These are phyloP conservation scores for Charaxes varanes DNA, from an alignment of 1,140 invertebrate genomes.

Conservation along the genomic window DNA sequence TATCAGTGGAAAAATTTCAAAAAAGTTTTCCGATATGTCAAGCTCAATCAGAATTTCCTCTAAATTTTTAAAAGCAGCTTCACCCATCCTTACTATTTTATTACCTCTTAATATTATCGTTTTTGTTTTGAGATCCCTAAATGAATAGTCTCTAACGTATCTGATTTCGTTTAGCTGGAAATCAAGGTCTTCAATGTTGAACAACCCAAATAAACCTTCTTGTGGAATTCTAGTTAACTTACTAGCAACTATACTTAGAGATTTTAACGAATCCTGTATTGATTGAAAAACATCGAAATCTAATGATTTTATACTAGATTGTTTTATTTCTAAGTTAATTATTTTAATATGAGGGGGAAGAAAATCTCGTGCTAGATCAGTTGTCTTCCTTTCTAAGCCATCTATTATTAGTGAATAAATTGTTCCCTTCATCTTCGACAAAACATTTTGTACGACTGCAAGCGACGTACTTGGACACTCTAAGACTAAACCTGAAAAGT, in stretches of 20 bases:
- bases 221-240: slow-evolving; percentile 87
- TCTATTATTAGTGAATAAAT: slow-evolving; percentile 92
- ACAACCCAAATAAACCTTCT: slow-evolving; percentile 82
- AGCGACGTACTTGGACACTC: slow-evolving; percentile 90
- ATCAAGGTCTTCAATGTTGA: slow-evolving; percentile 83
- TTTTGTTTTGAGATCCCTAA: slow-evolving; percentile 85
- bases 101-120: slow-evolving; percentile 92
- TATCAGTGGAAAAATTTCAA: slow-evolving; percentile 86
- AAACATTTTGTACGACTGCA: slow-evolving; percentile 73
- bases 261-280: slow-evolving; percentile 82
- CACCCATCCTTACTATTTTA: slow-evolving; percentile 84
- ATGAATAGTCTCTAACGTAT: slow-evolving; percentile 87
- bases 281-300: slow-evolving; percentile 82
- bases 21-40: slow-evolving; percentile 89
- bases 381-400: slow-evolving; percentile 85
- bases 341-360: slow-evolving; percentile 81
- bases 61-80: slow-evolving; percentile 88
- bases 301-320: slow-evolving; percentile 84
- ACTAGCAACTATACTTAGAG: slow-evolving; percentile 86
- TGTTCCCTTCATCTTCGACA: slow-evolving; percentile 78
- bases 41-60: slow-evolving; percentile 87
- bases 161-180: slow-evolving; percentile 90
- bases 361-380: slow-evolving; percentile 79
- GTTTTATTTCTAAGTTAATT: slow-evolving; percentile 87
- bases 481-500: slow-evolving; percentile 83